Conservation (phyloP, 1,140 invertebrate genomes). For the Mamestra configurata region DNA sequence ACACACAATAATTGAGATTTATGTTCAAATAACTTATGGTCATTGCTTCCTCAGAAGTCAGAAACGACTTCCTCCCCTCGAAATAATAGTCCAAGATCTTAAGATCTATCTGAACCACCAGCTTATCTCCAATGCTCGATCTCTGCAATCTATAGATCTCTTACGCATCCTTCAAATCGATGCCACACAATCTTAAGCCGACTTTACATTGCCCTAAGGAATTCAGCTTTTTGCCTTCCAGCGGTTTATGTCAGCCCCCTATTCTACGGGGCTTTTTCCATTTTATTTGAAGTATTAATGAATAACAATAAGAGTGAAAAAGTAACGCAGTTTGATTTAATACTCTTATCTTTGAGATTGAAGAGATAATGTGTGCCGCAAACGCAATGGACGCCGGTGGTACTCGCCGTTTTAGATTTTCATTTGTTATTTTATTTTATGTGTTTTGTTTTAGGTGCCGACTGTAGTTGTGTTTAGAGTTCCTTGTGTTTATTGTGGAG, state of each 20-base stretch:
- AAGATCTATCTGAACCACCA: neutral
- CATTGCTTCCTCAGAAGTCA: neutral
- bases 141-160: conserved; percentile 14
- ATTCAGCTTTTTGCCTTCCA: conserved; percentile 70
- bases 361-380: conserved; percentile 33
- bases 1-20: neutral
- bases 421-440: conserved; percentile 44
- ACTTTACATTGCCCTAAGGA: conserved; percentile 67
- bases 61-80: neutral
- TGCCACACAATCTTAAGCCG: conserved; percentile 43
- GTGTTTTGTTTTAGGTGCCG: neutral
- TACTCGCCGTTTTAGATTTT: conserved; percentile 40
- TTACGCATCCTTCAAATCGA: neutral
- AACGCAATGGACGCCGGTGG: conserved; percentile 13
- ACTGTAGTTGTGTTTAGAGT: conserved; percentile 5
- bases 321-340: conserved; percentile 69
- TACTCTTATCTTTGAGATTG: conserved; percentile 58
- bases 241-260: conserved; percentile 82
- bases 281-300: conserved; percentile 83
- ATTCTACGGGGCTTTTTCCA: conserved; percentile 72
- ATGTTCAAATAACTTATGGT: neutral
- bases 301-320: conserved; percentile 81
- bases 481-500: neutral
- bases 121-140: neutral
- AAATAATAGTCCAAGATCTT: neutral